Evolutionary conservation across 2,113 vertebrate species (phyloP).

Genomic region (Gadus macrocephalus): DNA sequence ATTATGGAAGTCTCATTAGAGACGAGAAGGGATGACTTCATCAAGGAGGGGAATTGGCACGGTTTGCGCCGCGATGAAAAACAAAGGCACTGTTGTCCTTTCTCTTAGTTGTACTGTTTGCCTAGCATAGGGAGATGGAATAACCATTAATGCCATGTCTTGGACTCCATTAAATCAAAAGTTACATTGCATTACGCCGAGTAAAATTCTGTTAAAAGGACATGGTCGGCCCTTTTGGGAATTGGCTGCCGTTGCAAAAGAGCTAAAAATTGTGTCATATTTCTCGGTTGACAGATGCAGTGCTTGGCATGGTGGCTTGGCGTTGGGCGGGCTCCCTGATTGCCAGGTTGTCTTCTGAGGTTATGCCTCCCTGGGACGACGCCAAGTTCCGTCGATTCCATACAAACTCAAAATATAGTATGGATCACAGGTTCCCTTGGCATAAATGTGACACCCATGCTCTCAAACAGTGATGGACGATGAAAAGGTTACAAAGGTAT

Average conservation of each 20-base stretch:
- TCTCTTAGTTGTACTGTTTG: conserved; percentile 44
- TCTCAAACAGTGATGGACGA: no score
- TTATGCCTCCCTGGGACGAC: conserved; percentile 48
- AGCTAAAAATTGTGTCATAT: conserved; percentile 69
- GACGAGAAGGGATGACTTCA: conserved; percentile 23
- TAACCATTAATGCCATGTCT: conserved; percentile 39
- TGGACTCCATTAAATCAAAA: conserved; percentile 55
- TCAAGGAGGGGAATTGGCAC: conserved; percentile 17
- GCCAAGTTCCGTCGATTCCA: conserved; percentile 41
- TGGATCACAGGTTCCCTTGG: no score
- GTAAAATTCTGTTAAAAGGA: conserved; percentile 61
- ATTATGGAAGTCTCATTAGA: conserved; percentile 69
- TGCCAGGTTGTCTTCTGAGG: conserved; percentile 67
- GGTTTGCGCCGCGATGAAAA: conserved; percentile 50
- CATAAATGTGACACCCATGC: no score
- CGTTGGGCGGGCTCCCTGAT: conserved; percentile 62
- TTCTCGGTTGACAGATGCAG: conserved; percentile 78
- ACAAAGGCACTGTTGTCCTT: conserved; percentile 12
- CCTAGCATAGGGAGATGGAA: conserved; percentile 35
- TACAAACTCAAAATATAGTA: no score
- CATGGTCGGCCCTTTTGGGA: conserved; percentile 62
- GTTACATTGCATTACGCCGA: conserved; percentile 54
- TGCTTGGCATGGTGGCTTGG: conserved; percentile 67
- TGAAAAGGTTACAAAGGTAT: no score
- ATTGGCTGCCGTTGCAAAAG: conserved; percentile 64